These are phyloP conservation scores for Prosopocoilus inquinatus DNA, from an alignment of 2,888 invertebrate genomes.

Conservation along the genomic window DNA sequence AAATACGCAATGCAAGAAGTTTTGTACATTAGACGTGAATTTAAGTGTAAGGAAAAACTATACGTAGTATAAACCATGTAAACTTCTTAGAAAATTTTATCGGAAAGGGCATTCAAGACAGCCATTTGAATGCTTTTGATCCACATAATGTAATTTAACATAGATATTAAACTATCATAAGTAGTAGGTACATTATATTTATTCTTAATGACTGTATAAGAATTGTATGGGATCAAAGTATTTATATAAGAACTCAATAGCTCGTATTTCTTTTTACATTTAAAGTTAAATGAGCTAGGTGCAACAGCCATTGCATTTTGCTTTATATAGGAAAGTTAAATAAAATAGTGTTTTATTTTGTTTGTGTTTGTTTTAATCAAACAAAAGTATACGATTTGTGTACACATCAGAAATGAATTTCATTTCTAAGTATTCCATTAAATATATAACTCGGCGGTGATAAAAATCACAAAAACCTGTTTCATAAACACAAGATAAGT, in stretches of 20 bases:
- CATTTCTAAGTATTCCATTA: no score
- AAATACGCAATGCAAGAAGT: constrained; percentile 19
- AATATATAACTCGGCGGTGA: no score
- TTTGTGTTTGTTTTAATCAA: background rate
- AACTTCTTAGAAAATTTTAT: background rate
- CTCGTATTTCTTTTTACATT: background rate
- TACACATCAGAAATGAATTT: no score
- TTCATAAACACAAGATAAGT: no score
- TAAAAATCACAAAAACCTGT: no score
- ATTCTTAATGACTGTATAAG: no score
- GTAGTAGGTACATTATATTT: no score
- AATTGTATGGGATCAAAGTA: no score
- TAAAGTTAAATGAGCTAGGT: constrained; percentile 5
- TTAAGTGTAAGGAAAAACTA: background rate
- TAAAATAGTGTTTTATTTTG: constrained; percentile 1
- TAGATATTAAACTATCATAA: background rate
- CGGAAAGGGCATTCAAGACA: constrained; percentile 25
- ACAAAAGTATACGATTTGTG: background rate
- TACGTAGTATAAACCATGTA: background rate
- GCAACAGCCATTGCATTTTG: constrained; percentile 15
- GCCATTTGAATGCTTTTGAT: constrained; percentile 42
- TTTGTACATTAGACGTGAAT: constrained; percentile 34
- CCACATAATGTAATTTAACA: constrained; percentile 7
- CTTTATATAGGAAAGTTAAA: background rate
- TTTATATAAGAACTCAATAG: background rate